A percentile compares a stretch with the other conserved stretches of the same genome.
Evolutionary conservation across 2,888 invertebrate species (phyloP).

Genomic region (Pimpla rufipes): DNA sequence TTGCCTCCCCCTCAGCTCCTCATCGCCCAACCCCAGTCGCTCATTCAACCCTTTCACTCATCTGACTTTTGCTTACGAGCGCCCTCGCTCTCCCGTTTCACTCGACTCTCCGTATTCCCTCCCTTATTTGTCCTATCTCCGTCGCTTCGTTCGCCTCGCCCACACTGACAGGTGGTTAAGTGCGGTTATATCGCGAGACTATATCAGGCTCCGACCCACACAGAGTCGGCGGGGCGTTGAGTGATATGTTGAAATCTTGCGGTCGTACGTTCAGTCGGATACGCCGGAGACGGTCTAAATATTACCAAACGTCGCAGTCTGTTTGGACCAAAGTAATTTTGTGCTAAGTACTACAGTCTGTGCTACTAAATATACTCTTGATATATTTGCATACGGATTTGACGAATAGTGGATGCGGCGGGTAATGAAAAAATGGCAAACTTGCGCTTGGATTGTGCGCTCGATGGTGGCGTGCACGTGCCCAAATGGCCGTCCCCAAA

Average conservation of each 20-base stretch:
- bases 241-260: constrained; percentile 5
- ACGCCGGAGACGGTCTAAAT: too few species aligned
- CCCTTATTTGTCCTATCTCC: constrained; percentile 4
- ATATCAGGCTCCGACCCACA: not conserved
- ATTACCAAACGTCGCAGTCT: too few species aligned
- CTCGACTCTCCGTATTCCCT: constrained; percentile 43
- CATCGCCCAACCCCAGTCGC: too few species aligned
- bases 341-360: too few species aligned
- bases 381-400: too few species aligned
- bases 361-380: too few species aligned
- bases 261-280: not conserved
- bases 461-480: constrained; percentile 32
- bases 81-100: constrained; percentile 62
- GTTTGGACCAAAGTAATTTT: too few species aligned
- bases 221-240: not conserved
- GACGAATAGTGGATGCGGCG: not conserved
- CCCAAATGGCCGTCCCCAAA: constrained; percentile 69
- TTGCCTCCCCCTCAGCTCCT: constrained; percentile 9
- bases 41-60: constrained; percentile 68
- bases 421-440: not conserved
- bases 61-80: constrained; percentile 69
- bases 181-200: constrained; percentile 60
- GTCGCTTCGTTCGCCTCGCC: constrained; percentile 11
- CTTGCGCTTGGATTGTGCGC: not conserved
- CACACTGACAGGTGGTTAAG: constrained; percentile 54